Conservation (phyloP, 2,113 vertebrate genomes). For the Tupaia tana region DNA sequence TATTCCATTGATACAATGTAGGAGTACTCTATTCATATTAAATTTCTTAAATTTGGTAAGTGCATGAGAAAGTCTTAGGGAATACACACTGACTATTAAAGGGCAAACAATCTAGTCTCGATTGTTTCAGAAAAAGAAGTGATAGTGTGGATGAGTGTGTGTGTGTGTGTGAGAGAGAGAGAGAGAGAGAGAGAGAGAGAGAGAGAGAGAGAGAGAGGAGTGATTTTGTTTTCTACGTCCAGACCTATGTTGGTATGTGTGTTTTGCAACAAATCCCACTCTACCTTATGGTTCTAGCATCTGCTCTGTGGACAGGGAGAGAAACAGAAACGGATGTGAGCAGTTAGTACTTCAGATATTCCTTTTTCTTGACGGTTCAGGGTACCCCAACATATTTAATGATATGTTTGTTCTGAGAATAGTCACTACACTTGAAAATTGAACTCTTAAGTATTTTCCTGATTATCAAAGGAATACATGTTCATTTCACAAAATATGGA, state of each 20-base stretch:
- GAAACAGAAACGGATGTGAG: background rate
- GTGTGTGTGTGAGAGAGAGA: background rate
- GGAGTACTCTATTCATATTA: background rate
- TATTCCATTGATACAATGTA: background rate
- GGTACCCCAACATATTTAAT: constrained; percentile 10
- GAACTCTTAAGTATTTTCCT: background rate
- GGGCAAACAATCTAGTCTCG: background rate
- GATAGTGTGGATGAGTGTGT: background rate
- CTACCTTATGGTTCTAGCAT: background rate
- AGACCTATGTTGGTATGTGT: background rate
- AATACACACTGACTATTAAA: background rate
- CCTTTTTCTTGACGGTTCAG: constrained; percentile 42
- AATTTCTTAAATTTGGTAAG: constrained; percentile 19
- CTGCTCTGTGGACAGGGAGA: background rate
- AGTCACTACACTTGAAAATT: constrained; percentile 1
- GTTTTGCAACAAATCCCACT: background rate
- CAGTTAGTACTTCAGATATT: background rate
- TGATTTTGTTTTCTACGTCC: background rate
- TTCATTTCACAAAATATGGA: constrained; percentile 30
- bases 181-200: background rate
- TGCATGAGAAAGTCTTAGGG: constrained; percentile 8
- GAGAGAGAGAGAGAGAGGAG: background rate
- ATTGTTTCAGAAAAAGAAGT: background rate
- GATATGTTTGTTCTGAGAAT: background rate
- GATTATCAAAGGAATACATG: background rate